Base-by-base conservation (phyloP, 2,113 vertebrate genomes). In the Thermophis baileyi region DNA sequence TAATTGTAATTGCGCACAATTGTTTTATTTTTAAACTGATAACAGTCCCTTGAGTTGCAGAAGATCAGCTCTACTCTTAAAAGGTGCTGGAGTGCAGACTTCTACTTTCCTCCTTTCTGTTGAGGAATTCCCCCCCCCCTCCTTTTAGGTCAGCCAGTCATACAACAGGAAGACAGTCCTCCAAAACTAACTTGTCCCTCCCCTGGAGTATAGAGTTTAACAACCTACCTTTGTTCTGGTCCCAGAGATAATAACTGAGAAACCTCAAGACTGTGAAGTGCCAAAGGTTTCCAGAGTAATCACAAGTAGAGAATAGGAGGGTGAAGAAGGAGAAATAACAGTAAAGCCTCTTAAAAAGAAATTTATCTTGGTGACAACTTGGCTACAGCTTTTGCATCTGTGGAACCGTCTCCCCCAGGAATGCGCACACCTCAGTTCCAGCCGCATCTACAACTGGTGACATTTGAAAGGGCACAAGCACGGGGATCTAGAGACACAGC, bases 181-280 rank as follows among this genome's bases (percentile, higher is more conserved):
- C 98, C 97, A 96, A 97, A 97, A 98, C 97, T 96, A 97, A 97
- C 96, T 97, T 93, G 97, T 97, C 97, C 97, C 98, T 97, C 97
- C 97, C 97, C 96, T 93, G 88, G 94, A 96, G 97, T 97, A 98
- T 97, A 97, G 97, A 98, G 97, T 97, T 98, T 97, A 98, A 97
- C 95, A 98, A 97, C 98, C 97, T 98, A 98, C 98, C 98, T 98
- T 98, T 98, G 98, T 98, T 98, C 98, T 98, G 97, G 97, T 96
- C 98, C 97, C 97, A 96, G 97, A 98, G 98, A 98, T 98, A 98
- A 97, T 97, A 96, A 97, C 97, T 97, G 97, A 97, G 97, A 98
- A 98, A 98, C 97, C 98, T 98, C 98, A 98, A 98, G 97, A 98
- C 97, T 97, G 97, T 98, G 98, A 98, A 98, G 96, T 97, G 97